Base-by-base conservation (phyloP, 2,888 invertebrate species). In the Diarsia dahlii region DNA sequence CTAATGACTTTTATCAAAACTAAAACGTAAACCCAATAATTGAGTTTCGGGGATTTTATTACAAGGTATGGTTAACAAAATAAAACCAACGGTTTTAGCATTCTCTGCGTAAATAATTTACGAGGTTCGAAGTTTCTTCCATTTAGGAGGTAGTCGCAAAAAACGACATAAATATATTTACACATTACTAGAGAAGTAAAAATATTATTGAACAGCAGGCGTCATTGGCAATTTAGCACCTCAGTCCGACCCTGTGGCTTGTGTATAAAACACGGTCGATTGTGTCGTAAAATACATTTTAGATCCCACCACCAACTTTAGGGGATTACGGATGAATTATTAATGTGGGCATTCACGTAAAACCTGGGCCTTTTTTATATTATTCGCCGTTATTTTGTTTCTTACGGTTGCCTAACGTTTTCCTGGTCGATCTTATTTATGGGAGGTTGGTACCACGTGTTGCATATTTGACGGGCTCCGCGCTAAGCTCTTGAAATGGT, bases 281-380 rank as follows among this genome's bases (percentile, higher is more conserved):
- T 92, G 91, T 92, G 89, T 91, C 94, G 92, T 95, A 94, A 95
- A 95, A 93, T 91, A 92, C 92, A 90, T 92, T 93, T 92, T 87
- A 91, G 90, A 90, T 88, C 90, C 91, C 89, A 91, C 92, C 92
- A 90, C 92, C 89, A 91, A 92, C 92, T 94, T 90, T 90, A 86
- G 89, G 88, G 95, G 94, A 95, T 95, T 94, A 95, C 91, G 90
- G 91, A 95, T 95, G 95, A 95, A 95, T 95, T 95, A 95, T 95
- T 95, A 94, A 95, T 95, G 93, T 91, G 92, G 90, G 90, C 90
- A 92, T 92, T 93, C 94, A 93, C 94, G 92, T 95, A 94, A 94
- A 91, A 92, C 91, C 91, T 90, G 90, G 87, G 88, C 86, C 90
- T 89, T 86, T 92, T 92, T 93, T 94, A 92, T 92, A 90, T 88